Evolutionary conservation across 2,797 vertebrate genomes (phyloP), one percentile per base, ranked within the genome.

Genomic region (Syngnathus acus): DNA sequence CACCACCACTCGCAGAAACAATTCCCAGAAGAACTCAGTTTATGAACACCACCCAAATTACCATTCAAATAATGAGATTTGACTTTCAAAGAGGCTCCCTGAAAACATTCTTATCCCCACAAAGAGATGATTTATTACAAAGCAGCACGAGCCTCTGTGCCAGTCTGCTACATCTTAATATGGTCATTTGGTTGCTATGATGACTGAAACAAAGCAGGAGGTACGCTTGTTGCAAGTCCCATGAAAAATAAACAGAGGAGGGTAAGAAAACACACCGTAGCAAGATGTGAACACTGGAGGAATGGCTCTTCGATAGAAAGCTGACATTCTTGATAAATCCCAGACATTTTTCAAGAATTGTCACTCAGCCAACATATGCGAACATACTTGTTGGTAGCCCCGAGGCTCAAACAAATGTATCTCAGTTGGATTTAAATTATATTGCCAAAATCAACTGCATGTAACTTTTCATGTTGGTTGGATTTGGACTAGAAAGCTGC

Each of bases 391-490:
- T 32, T 51, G 9, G 7, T 51, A 2, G n/a, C 8, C 17, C 19
- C 9, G 50, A 51, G 50, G 50, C n/a, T 51, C 17, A 51, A 51
- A 51, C 19, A 51, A 51, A 21, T 51, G 19, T 51, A n/a, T 74
- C 70, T 65, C 76, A 81, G 79, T 83, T 82, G 82, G 73, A 87
- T 88, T 86, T 72, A 68, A 79, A 70, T 71, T 65, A 76, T 67
- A 71, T 58, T 81, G 80, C 74, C 74, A 74, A 79, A 82, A 85
- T 84, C 77, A 65, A 6, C 72, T 68, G 71, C 69, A 10, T 54
- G 21, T 53, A 87, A 88, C 80, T 91, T 87, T 87, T 80, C 60
- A 50, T 86, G 86, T 87, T 83, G 76, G 79, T 73, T 81, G 79
- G 77, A 86, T 89, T 86, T 86, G 42, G 3, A 79, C 77, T 37